These are phyloP conservation scores for Tinea semifulvella DNA, from an alignment of 2,888 invertebrate genomes.

Conservation along the genomic window DNA sequence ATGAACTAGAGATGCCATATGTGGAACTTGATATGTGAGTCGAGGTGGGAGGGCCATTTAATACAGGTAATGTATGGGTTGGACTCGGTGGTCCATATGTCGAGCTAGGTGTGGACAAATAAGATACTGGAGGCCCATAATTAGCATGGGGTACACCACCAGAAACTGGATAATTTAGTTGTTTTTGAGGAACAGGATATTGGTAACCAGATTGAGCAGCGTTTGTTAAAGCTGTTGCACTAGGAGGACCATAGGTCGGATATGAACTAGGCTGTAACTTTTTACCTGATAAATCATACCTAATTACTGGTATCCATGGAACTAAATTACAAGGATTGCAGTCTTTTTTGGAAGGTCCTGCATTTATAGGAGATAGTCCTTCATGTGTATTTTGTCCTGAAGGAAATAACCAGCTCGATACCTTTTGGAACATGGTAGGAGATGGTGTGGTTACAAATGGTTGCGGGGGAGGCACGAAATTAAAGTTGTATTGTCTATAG, in stretches of 20 bases:
- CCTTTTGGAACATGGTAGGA: constrained; percentile 65
- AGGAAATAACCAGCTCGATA: constrained; percentile 70
- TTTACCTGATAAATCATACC: constrained; percentile 50
- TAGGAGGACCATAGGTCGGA: constrained; percentile 52
- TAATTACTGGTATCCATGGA: constrained; percentile 82
- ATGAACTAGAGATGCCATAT: constrained; percentile 25
- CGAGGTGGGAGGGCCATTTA: constrained; percentile 14
- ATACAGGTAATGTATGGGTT: constrained; percentile 33
- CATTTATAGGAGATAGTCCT: constrained; percentile 21
- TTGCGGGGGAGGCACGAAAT: constrained; percentile 54
- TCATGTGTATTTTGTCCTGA: constrained; percentile 41
- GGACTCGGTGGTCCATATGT: constrained; percentile 27
- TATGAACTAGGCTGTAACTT: constrained; percentile 34
- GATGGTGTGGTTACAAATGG: constrained; percentile 49
- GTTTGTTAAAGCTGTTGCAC: constrained; percentile 41
- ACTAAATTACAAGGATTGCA: constrained; percentile 83
- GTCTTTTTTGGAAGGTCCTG: constrained; percentile 53
- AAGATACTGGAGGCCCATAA: constrained; percentile 27
- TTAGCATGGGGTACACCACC: constrained; percentile 36
- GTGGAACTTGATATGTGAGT: constrained; percentile 24
- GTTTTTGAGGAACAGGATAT: constrained; percentile 15
- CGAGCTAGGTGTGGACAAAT: constrained; percentile 2
- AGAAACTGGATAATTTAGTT: constrained; percentile 20
- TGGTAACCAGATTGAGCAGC: constrained; percentile 31
- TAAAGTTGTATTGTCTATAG: constrained; percentile 56